Conservation (phyloP, 2,797 vertebrate genomes). For the Platalea minor region DNA sequence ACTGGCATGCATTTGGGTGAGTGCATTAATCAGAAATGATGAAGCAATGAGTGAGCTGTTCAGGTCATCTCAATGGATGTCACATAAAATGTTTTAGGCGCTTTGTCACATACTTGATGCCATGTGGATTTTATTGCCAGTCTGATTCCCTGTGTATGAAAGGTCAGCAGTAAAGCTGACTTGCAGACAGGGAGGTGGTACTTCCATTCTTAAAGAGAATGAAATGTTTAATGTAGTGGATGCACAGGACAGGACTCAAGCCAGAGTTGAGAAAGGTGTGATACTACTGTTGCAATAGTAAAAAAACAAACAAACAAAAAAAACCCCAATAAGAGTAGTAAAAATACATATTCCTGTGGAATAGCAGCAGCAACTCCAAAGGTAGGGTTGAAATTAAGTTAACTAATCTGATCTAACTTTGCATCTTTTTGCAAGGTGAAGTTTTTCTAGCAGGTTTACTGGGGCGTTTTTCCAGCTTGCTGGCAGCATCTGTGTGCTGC, state of each 20-base stretch:
- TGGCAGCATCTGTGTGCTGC: background rate
- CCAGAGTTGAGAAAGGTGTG: background rate
- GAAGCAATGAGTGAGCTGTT: constrained; percentile 13
- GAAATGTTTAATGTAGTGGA: background rate
- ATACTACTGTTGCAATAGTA: background rate
- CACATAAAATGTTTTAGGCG: background rate
- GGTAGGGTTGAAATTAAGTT: background rate
- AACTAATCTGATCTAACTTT: background rate
- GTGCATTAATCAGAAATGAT: constrained; percentile 35
- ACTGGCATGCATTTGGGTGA: background rate
- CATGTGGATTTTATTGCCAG: background rate
- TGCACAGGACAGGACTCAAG: background rate
- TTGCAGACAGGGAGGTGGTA: background rate
- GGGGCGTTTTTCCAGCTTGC: background rate
- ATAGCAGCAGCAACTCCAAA: background rate
- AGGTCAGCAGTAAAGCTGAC: background rate
- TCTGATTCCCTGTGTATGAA: background rate
- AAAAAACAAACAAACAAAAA: no score
- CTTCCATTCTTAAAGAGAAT: background rate
- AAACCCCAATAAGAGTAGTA: background rate
- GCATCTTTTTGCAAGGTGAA: background rate
- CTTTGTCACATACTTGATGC: background rate
- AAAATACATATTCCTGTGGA: background rate
- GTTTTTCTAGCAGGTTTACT: background rate
- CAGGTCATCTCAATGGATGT: background rate